A percentile compares a stretch with the other conserved stretches of the same genome.
These are phyloP conservation scores for Buathra laborator DNA, from an alignment of 2,888 invertebrate genomes.

Conservation along the genomic window DNA sequence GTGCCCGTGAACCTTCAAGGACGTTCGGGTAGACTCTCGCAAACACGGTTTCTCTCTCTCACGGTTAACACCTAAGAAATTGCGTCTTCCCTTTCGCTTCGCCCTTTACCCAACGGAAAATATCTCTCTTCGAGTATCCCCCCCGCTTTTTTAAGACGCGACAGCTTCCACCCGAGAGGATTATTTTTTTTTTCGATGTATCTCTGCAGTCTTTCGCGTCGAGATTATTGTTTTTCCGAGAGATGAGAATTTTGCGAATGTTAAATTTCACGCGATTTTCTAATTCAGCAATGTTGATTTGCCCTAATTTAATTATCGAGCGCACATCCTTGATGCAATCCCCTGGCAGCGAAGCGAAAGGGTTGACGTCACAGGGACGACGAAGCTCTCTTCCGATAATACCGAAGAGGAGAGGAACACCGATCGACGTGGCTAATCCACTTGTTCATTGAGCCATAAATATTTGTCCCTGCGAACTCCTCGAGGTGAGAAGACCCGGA, in stretches of 20 bases:
- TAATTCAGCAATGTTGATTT: conserved; percentile 8
- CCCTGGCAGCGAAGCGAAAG: conserved; percentile 32
- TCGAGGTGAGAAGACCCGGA: conserved; percentile 38
- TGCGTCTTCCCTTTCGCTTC: conserved; percentile 11
- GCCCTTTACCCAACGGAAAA: neutral
- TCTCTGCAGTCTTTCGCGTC: too few species aligned
- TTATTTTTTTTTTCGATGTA: too few species aligned
- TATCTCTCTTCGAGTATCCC: conserved; percentile 11
- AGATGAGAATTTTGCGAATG: neutral
- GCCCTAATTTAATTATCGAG: conserved; percentile 45
- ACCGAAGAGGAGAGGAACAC: neutral
- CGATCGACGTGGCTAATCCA: conserved; percentile 62
- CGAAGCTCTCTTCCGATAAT: conserved; percentile 35
- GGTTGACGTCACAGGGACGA: conserved; percentile 42
- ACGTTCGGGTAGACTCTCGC: conserved; percentile 16
- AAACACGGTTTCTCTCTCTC: conserved; percentile 27
- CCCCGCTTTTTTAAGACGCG: neutral
- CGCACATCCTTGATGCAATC: conserved; percentile 12
- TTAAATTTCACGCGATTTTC: too few species aligned
- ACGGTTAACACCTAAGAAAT: conserved; percentile 59
- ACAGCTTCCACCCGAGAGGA: too few species aligned
- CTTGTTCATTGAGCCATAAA: conserved; percentile 68
- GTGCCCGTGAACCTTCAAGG: conserved; percentile 46
- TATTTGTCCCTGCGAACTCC: conserved; percentile 56
- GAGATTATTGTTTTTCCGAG: too few species aligned